Evolutionary conservation across 1,140 invertebrate genomes (phyloP).

Genomic region (Drosophila lini): DNA sequence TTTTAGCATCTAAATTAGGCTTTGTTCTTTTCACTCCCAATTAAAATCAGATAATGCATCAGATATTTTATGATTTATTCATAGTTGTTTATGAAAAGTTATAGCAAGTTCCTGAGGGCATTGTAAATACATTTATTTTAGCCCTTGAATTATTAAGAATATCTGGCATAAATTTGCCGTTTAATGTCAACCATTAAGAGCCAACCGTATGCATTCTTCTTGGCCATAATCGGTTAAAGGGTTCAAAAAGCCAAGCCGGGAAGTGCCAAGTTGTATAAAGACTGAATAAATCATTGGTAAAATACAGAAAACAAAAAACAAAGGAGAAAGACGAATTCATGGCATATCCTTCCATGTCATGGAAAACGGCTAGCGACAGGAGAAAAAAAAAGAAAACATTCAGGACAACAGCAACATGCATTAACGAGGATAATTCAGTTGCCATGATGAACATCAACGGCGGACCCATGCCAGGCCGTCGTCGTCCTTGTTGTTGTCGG

Average conservation of each 20-base stretch:
- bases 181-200: slow-evolving; percentile 25
- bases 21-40: neutral
- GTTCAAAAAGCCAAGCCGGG: slow-evolving; percentile 38
- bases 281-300: slow-evolving; percentile 47
- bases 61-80: neutral
- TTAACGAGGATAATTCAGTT: slow-evolving; percentile 47
- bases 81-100: neutral
- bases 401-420: slow-evolving; percentile 19
- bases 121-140: neutral
- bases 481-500: slow-evolving; percentile 23
- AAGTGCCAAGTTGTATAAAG: slow-evolving; percentile 17
- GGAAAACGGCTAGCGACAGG: slow-evolving; percentile 17
- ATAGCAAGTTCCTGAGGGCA: neutral
- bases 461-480: slow-evolving; percentile 6
- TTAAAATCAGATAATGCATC: neutral
- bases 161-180: slow-evolving; percentile 3
- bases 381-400: slow-evolving; percentile 6
- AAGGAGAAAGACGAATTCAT: slow-evolving; percentile 36
- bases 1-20: slow-evolving; percentile 15
- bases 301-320: slow-evolving; percentile 9
- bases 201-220: slow-evolving; percentile 17
- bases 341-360: slow-evolving; percentile 49
- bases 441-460: slow-evolving; percentile 38
- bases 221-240: slow-evolving; percentile 41
- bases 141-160: neutral